These are phyloP conservation scores for Drosophila barbarae DNA, from an alignment of 2,888 invertebrate species.

Conservation along the genomic window DNA sequence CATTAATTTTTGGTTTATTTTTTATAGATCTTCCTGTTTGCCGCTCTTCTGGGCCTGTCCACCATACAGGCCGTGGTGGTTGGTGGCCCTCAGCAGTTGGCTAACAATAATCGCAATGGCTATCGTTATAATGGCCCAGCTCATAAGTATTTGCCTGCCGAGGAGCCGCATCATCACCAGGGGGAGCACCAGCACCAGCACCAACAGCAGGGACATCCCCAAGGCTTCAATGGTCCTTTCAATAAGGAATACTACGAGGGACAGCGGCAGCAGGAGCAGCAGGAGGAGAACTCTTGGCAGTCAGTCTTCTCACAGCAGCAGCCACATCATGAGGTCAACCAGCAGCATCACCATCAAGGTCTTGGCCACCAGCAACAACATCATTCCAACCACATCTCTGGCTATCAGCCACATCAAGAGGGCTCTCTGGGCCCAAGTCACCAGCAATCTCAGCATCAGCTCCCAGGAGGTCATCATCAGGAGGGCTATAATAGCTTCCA, in stretches of 20 bases:
- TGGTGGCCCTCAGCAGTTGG: constrained; percentile 27
- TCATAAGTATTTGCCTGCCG: constrained; percentile 57
- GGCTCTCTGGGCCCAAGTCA: neutral
- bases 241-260: constrained; percentile 48
- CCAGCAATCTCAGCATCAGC: neutral
- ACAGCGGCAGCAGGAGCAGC: constrained; percentile 10
- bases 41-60: constrained; percentile 9
- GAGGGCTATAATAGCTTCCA: neutral
- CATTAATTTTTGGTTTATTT: neutral
- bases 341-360: neutral
- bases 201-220: constrained; percentile 16
- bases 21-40: constrained; percentile 10
- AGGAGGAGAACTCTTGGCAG: constrained; percentile 15
- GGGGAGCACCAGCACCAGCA: neutral
- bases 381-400: neutral
- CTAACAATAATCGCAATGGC: constrained; percentile 41
- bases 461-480: neutral
- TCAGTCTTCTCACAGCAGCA: neutral
- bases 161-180: constrained; percentile 27
- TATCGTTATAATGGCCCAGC: constrained; percentile 66
- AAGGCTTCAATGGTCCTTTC: constrained; percentile 44
- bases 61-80: constrained; percentile 53
- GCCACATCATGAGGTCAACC: neutral
- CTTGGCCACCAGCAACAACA: neutral
- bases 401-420: constrained; percentile 1